Conservation (phyloP, 2,888 invertebrate species). For the Drosophila nr. fundita region DNA sequence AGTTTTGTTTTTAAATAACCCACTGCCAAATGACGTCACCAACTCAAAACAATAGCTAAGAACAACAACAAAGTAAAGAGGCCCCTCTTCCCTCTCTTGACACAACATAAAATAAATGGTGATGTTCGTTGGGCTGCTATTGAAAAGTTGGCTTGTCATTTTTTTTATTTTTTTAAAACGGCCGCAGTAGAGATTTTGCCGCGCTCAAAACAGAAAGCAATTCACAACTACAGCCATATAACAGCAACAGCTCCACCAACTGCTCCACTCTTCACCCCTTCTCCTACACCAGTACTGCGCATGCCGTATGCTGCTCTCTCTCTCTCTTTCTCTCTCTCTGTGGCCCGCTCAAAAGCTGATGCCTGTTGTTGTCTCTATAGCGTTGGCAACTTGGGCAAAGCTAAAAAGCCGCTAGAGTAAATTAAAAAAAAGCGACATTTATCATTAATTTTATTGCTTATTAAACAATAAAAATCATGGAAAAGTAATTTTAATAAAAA, state of each 20-base stretch:
- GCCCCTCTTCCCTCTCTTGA: slow-evolving; percentile 36
- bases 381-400: background rate
- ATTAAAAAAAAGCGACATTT: background rate
- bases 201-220: slow-evolving; percentile 57
- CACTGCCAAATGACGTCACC: slow-evolving; percentile 64
- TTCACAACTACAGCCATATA: slow-evolving; percentile 33
- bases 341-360: slow-evolving; percentile 54
- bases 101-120: slow-evolving; percentile 41
- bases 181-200: slow-evolving; percentile 59
- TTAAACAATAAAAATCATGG: background rate
- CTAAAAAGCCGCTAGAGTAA: background rate
- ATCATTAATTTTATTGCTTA: background rate
- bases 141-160: slow-evolving; percentile 60
- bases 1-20: slow-evolving; percentile 64
- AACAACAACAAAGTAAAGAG: slow-evolving; percentile 34
- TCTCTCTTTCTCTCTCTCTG: background rate
- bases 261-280: slow-evolving; percentile 16
- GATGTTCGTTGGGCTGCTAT: slow-evolving; percentile 38
- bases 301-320: slow-evolving; percentile 26
- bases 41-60: slow-evolving; percentile 49
- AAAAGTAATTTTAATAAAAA: background rate
- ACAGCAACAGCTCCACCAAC: slow-evolving; percentile 52
- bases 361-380: slow-evolving; percentile 12
- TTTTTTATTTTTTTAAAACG: slow-evolving; percentile 36
- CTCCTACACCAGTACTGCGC: slow-evolving; percentile 40